phyloP scores from a whole-genome alignment of 2,797 vertebrate species.

The Mionectes olivaceus region DNA sequence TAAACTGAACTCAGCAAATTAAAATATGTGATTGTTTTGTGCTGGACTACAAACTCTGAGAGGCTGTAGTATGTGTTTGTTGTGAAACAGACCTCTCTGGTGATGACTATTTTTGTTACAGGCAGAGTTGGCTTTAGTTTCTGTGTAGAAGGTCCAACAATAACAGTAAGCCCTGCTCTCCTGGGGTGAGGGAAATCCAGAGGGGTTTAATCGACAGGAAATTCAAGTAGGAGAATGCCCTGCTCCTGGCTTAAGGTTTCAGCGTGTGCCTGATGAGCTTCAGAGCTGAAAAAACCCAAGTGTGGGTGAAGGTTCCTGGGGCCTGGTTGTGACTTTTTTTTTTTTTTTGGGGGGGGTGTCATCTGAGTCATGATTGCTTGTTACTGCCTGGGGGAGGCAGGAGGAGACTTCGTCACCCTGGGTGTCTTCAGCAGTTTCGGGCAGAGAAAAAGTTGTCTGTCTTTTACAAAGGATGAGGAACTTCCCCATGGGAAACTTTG shows the following conservation, averaged over 20 bases:
- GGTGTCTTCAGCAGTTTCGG: not conserved
- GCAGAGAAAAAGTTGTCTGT: not conserved
- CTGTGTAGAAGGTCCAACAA: slow-evolving; percentile 50
- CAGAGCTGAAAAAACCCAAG: not conserved
- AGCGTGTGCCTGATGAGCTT: not conserved
- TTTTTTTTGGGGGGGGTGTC: not conserved
- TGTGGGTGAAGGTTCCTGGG: not conserved
- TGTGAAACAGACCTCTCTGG: slow-evolving; percentile 23
- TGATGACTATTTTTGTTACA: slow-evolving; percentile 62
- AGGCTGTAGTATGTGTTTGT: slow-evolving; percentile 40
- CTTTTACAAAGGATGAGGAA: not conserved
- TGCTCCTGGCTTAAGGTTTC: not conserved
- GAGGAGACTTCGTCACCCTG: not conserved
- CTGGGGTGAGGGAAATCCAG: slow-evolving; percentile 51
- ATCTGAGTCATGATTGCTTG: not conserved
- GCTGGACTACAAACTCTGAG: not conserved
- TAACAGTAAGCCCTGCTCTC: slow-evolving; percentile 30
- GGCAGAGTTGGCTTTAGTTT: slow-evolving; percentile 57
- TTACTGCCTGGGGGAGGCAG: not conserved
- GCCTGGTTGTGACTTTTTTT: not conserved
- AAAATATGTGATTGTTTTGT: not conserved
- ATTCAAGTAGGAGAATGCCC: slow-evolving; percentile 34
- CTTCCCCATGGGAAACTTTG: not conserved
- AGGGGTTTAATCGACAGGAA: slow-evolving; percentile 49
- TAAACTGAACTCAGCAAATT: not conserved